Conservation (phyloP, 2,113 vertebrate genomes). For the Nycticorax nycticorax region DNA sequence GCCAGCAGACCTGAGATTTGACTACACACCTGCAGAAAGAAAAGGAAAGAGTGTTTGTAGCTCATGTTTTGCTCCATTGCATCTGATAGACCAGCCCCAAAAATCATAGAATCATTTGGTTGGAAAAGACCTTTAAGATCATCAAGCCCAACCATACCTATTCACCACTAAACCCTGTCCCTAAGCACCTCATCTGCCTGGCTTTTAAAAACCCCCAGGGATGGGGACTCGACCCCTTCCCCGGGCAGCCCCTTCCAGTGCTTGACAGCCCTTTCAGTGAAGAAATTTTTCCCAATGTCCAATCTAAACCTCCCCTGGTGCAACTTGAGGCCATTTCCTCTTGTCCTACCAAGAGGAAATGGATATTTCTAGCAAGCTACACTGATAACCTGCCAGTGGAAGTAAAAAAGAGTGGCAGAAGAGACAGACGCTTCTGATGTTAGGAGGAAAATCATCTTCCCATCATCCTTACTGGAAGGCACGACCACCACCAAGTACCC, state of each 20-base stretch:
- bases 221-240: no score
- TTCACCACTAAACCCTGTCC: no score
- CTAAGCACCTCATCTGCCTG: no score
- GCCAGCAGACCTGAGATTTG: not conserved
- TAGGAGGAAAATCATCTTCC: not conserved
- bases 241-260: no score
- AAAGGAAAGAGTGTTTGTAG: not conserved
- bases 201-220: no score
- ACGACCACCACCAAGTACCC: not conserved
- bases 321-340: no score
- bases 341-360: no score
- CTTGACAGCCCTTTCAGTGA: no score
- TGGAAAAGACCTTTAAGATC: no score
- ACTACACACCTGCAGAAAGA: not conserved
- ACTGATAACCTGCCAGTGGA: not conserved
- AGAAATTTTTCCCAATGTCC: no score
- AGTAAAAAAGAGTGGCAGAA: not conserved
- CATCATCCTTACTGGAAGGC: not conserved
- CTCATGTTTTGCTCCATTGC: not conserved
- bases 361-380: not conserved
- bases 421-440: not conserved
- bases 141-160: no score
- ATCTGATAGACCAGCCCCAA: not conserved
- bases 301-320: no score
- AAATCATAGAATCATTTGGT: not conserved